Evolutionary conservation across 1,140 invertebrate genomes (phyloP).

Genomic region (Hesperophylax magnus): DNA sequence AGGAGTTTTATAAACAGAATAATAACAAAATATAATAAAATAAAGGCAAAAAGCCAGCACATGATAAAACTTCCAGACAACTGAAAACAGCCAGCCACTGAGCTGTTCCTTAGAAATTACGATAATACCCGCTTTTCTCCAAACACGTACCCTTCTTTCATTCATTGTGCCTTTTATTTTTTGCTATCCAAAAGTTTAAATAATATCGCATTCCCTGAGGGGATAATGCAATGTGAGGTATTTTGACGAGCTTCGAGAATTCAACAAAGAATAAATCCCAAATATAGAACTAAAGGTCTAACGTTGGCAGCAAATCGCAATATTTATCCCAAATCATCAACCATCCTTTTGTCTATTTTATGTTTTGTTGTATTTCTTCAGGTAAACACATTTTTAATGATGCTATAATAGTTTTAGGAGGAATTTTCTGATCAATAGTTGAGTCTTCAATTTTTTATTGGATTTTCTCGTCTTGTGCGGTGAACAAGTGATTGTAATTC

Average conservation of each 20-base stretch:
- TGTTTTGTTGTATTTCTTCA: not conserved
- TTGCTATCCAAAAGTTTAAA: conserved; percentile 49
- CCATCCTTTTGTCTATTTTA: not conserved
- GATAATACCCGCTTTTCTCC: conserved; percentile 47
- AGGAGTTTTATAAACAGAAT: not conserved
- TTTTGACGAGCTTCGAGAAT: conserved; percentile 47
- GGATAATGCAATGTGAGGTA: conserved; percentile 49
- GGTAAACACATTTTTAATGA: not conserved
- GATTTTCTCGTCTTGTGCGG: too few relatives aligned
- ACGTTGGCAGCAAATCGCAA: not conserved
- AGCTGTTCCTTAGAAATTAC: conserved; percentile 31
- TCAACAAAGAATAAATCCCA: not conserved
- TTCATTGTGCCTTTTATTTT: conserved; percentile 48
- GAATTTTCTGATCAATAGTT: not conserved
- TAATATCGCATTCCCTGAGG: conserved; percentile 49
- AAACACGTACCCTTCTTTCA: conserved; percentile 54
- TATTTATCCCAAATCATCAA: not conserved
- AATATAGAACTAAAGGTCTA: not conserved
- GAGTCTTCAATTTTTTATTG: not conserved
- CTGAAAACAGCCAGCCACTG: not conserved
- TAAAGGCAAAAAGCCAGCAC: not conserved
- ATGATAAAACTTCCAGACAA: too few relatives aligned
- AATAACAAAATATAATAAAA: not conserved
- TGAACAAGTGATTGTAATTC: too few relatives aligned
- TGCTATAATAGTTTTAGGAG: not conserved